phyloP scores from a whole-genome alignment of 2,797 vertebrate species.

The Danio jaintianensis region DNA sequence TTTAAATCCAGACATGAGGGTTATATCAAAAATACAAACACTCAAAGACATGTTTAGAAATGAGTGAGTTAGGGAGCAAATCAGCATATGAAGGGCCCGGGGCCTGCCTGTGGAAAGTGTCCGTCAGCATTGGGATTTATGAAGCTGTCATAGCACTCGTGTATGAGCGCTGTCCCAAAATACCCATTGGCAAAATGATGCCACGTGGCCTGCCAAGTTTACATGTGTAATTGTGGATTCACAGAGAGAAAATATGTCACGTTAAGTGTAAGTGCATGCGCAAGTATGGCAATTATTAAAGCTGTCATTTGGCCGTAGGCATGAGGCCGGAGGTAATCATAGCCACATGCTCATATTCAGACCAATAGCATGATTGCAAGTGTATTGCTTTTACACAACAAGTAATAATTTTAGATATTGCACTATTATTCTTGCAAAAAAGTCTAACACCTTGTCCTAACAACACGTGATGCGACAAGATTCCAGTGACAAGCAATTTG shows the following conservation, averaged over 20 bases:
- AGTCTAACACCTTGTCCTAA: too few species aligned
- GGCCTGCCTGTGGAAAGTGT: slow-evolving; percentile 41
- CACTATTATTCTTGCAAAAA: too few species aligned
- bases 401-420: not conserved
- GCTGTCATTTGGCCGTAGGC: slow-evolving; percentile 8
- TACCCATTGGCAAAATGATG: slow-evolving; percentile 37
- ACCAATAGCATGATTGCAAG: slow-evolving; percentile 2
- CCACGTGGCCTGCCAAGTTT: slow-evolving; percentile 51
- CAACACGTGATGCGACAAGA: too few species aligned
- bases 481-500: too few species aligned
- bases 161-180: slow-evolving; percentile 30
- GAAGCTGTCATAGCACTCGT: slow-evolving; percentile 24
- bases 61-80: slow-evolving; percentile 52
- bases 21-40: slow-evolving; percentile 54
- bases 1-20: slow-evolving; percentile 68
- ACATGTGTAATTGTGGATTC: slow-evolving; percentile 49
- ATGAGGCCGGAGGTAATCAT: not conserved
- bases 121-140: slow-evolving; percentile 56
- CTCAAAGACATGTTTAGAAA: slow-evolving; percentile 53
- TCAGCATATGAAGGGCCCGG: slow-evolving; percentile 17
- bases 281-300: slow-evolving; percentile 14
- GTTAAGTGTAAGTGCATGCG: not conserved
- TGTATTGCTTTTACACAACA: not conserved
- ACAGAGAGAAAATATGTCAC: slow-evolving; percentile 47
- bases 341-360: slow-evolving; percentile 22